Base-by-base conservation (phyloP, 2,888 invertebrate species). In the Pristionchus exspectatus region DNA sequence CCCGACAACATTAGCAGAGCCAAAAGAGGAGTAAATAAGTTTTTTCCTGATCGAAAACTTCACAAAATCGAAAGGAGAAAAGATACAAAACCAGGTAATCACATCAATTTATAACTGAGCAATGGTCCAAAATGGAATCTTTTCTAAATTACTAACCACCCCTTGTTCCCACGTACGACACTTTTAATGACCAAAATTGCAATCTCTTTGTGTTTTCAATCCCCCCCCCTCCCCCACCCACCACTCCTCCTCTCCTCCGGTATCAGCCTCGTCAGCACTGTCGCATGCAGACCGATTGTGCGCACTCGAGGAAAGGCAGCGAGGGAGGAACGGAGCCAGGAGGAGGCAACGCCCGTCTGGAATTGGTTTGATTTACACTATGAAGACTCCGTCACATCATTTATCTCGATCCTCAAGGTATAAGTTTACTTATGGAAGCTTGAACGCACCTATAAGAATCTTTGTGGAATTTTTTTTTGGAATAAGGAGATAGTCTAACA, bases 201-300 rank as follows among this genome's bases (percentile, higher is more conserved):
- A 24, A 59, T 59, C 59, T 0, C 21, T 24, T 59, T 5, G 21
- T 21, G 5, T 24, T 18, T 21, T 24, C n/a, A n/a, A 59, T 4
- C 24, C 18, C 1, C 72, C 33, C 12, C 72, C 2, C 18, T 9
- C 5, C 1, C 38, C n/a, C 63, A 33, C 85, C 24, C 24, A 87
- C 87, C 87, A 59, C 72, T 87, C 33, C 87, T 44, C 30, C 72
- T 72, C 87, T 69, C 69, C 50, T 69, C 69, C 0, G 87, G 87
- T 0, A 87, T 54, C 33, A 87, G 21, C 21, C 54, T 30, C 24
- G 38, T 72, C 9, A 87, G 87, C 1, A 87, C 87, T 21, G 59
- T 27, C 16, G 87, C 27, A 24, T 87, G 87, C 7, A 87, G 27
- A 1, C 50, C 44, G 16, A 87, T n/a, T 18, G 33, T 18, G 33